Evolutionary conservation across 1,140 invertebrate species (phyloP), one percentile per base, ranked within the genome.

Genomic region (Proales similis): DNA sequence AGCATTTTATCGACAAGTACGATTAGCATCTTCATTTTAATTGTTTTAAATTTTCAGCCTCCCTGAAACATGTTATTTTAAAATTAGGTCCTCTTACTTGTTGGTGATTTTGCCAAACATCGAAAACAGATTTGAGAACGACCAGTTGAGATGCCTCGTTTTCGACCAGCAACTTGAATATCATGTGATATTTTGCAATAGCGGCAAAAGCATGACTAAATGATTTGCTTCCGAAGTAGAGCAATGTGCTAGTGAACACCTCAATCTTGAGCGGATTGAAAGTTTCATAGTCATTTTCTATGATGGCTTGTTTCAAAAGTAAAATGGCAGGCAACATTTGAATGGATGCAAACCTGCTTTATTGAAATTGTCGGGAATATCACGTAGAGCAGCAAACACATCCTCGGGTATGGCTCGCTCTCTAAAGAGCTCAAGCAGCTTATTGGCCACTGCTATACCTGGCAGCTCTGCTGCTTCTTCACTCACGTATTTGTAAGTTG

Each of bases 191-290:
- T 79, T 96, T 96, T 17, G 88, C 88, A 68, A 99, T 88, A 32
- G 90, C 92, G 12, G 93, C 88, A 77, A 96, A 97, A 67, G 89
- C 90, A 72, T 99, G 94, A 66, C 90, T 94, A 70, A 97, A 93
- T 69, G 90, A 95, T 78, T 97, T 97, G 2, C 86, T 87, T 19
- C 90, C 92, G 36, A 95, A 77, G 71, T 91, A 87, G 0, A 98
- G 78, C 57, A 98, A 75, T 0, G 90, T 93, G 68, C 94, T 88
- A 4, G 93, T 87, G 75, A 98, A 97, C 0, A 98, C 87, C 70
- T 95, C 90, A 42, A 98, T 93, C 76, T 92, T 91, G 27, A 93
- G 72, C 0, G 89, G 87, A 78, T 93, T 92, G 69, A 71, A 69
- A 0, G n/a, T 24, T 14, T 51, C 4, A 38, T n/a, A 19, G 46